Conservation (phyloP, 2,113 vertebrate species). For the Maccullochella peelii region DNA sequence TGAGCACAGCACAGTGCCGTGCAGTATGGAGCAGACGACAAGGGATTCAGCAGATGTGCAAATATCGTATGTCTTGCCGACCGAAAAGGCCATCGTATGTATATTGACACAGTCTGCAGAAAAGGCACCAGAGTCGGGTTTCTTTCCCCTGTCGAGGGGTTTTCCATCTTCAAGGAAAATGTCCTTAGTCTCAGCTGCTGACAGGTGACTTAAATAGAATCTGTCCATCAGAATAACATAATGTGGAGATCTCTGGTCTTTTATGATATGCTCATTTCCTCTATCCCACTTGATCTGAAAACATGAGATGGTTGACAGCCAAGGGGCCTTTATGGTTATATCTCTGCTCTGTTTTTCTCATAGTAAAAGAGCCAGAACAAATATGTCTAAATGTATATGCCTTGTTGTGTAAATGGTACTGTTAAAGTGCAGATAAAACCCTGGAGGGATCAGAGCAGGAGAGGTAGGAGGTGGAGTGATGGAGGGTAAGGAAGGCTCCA, state of each 20-base stretch:
- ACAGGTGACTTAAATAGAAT: constrained; percentile 76
- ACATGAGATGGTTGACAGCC: constrained; percentile 27
- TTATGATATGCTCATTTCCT: constrained; percentile 60
- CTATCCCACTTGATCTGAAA: constrained; percentile 37
- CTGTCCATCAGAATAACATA: constrained; percentile 66
- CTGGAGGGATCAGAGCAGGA: constrained; percentile 28
- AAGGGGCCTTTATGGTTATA: neutral
- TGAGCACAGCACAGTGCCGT: constrained; percentile 34
- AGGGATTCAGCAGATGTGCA: constrained; percentile 83
- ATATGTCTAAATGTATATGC: neutral
- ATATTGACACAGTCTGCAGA: constrained; percentile 77
- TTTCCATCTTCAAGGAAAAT: constrained; percentile 74
- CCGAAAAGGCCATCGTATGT: constrained; percentile 75
- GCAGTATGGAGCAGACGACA: constrained; percentile 41
- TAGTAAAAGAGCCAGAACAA: neutral
- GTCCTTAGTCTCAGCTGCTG: constrained; percentile 67
- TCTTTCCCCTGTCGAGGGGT: constrained; percentile 70
- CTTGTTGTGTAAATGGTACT: constrained; percentile 5
- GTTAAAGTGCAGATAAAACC: constrained; percentile 30
- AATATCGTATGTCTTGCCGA: constrained; percentile 78
- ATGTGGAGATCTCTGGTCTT: constrained; percentile 36
- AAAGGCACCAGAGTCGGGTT: constrained; percentile 67
- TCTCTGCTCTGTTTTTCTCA: constrained; percentile 34
- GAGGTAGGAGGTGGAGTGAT: constrained; percentile 37
- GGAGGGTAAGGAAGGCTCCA: constrained; percentile 46